Percentiles rank a stretch among this genome's conserved stretches.
Conservation (phyloP, 2,113 vertebrate genomes). For the Pteropus alecto region DNA sequence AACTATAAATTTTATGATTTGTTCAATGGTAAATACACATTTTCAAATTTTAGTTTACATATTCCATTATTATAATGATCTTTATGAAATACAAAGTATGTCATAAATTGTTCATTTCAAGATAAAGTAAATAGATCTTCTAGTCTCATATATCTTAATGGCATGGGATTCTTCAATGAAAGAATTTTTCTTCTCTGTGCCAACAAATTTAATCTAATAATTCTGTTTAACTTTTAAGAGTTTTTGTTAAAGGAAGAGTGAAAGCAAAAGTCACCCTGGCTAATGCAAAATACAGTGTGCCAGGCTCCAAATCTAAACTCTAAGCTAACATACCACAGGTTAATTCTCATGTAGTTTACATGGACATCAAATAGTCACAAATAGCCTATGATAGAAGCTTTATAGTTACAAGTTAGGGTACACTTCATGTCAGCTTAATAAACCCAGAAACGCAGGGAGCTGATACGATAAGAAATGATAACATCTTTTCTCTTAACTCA, state of each 20-base stretch:
- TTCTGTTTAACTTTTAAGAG: background rate
- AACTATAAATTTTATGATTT: background rate
- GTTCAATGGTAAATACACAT: constrained; percentile 14
- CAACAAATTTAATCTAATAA: constrained; percentile 25
- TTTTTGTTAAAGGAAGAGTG: constrained; percentile 9
- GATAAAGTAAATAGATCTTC: constrained; percentile 4
- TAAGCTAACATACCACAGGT: background rate
- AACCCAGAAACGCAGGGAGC: background rate
- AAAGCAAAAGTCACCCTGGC: background rate
- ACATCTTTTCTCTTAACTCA: constrained; percentile 32
- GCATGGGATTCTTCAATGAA: background rate
- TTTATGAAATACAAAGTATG: background rate
- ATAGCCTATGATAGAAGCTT: background rate
- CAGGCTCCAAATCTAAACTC: background rate
- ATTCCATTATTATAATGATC: background rate
- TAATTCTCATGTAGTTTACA: background rate
- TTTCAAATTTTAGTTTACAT: constrained; percentile 1
- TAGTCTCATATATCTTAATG: background rate
- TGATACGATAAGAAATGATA: background rate
- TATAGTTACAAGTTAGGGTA: background rate
- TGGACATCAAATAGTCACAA: background rate
- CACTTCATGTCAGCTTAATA: background rate
- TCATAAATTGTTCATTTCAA: constrained; percentile 40
- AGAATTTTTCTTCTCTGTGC: background rate
- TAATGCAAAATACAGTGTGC: background rate